Evolutionary conservation across 1,140 invertebrate species (phyloP).

Genomic region (Drosophila miranda): DNA sequence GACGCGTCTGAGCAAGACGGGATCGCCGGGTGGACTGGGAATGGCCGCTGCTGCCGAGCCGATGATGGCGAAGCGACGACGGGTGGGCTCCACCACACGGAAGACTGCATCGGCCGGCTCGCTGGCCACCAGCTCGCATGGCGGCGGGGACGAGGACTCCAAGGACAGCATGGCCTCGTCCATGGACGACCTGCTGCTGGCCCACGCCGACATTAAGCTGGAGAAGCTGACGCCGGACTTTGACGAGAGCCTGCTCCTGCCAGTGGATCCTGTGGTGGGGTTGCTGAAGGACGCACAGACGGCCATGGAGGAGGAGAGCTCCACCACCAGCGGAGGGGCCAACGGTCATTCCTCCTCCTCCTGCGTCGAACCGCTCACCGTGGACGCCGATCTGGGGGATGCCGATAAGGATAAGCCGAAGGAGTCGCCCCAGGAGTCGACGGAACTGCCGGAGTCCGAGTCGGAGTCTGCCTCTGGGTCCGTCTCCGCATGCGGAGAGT

Average conservation of each 20-base stretch:
- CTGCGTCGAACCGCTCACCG: conserved; percentile 58
- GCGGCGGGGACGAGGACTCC: conserved; percentile 69
- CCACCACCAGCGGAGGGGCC: conserved; percentile 1
- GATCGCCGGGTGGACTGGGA: conserved; percentile 44
- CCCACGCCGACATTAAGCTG: conserved; percentile 61
- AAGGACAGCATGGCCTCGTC: conserved; percentile 77
- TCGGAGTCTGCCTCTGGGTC: background rate
- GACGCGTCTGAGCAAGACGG: conserved; percentile 68
- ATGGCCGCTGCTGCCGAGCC: conserved; percentile 26
- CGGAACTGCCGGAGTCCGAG: background rate
- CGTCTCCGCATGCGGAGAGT: conserved; percentile 1
- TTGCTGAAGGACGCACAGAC: background rate
- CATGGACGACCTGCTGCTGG: conserved; percentile 68
- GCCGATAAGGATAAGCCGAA: conserved; percentile 10
- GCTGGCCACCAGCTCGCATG: conserved; percentile 46
- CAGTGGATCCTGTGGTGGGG: background rate
- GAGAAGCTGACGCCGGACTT: conserved; percentile 63
- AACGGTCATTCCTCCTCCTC: conserved; percentile 42
- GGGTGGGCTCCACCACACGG: conserved; percentile 47
- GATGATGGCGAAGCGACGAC: conserved; percentile 45
- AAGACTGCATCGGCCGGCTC: conserved; percentile 59
- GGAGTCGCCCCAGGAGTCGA: conserved; percentile 2
- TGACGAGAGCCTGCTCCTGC: conserved; percentile 44
- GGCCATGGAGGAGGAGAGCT: too few relatives aligned
- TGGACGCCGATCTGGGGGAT: conserved; percentile 42